Base-by-base conservation (phyloP, 1,140 invertebrate species). In the Rhyzopertha dominica region DNA sequence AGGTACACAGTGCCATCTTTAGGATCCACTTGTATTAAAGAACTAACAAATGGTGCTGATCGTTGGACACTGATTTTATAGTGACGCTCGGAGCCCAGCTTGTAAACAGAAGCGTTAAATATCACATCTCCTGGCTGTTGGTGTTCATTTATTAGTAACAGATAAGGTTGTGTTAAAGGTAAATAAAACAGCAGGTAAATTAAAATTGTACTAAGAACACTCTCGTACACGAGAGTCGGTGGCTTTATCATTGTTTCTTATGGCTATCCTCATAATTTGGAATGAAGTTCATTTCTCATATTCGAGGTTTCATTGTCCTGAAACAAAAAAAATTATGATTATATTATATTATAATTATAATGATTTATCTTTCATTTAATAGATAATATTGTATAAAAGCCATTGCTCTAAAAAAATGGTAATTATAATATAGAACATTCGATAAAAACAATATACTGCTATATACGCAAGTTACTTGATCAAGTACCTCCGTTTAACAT, bases 81-180 rank as follows among this genome's bases (percentile, higher is more conserved):
- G 43, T 76, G 74, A 23, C 84, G 67, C 53, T 83, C 79, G 8
- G 82, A 81, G 42, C 82, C 82, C 10, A 86, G 69, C 45, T 82
- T 78, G 35, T 84, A 84, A n/a, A 88, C 81, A 3, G 83, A 84
- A 5, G 85, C 81, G 68, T 90, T 84, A 66, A 90, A 85, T 28
- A 89, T 75, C n/a, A 80, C 64, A 24, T 79, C 73, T 5, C 84
- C 85, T 0, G 82, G 73, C 2, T 74, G 74, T 31, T 79, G 71
- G 29, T 77, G 72, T 64, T 86, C 81, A 19, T 81, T 76, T 30
- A 88, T 72, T 44, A 88, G 75, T 43, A 87, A 74, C 57, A 89
- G 67, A 60, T 88, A 90, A 24, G 67, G 31, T 16, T 37, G 10
- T 7, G 19, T 34, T 16, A 23, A 34, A 28, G 40, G 22, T 24